A percentile compares a stretch with the other conserved stretches of the same genome.
Evolutionary conservation across 2,113 vertebrate genomes (phyloP).

Genomic region (Anarhynchus alexandrinus): DNA sequence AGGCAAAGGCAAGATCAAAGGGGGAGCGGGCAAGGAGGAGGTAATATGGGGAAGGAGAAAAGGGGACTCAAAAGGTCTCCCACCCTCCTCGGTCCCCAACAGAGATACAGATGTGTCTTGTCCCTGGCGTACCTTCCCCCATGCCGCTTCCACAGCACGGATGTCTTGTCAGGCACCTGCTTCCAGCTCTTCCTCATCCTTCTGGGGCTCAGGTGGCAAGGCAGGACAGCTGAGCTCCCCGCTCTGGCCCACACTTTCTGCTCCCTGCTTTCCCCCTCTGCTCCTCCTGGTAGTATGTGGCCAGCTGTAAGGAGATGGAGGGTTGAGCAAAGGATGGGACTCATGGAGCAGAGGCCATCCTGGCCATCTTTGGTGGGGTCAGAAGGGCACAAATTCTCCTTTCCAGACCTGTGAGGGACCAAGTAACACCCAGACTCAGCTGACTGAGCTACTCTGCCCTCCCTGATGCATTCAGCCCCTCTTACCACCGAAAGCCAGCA

Average conservation of each 20-base stretch:
- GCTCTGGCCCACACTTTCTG: slow-evolving; percentile 68
- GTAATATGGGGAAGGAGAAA: not conserved
- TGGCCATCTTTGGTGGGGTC: not conserved
- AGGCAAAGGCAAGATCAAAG: not conserved
- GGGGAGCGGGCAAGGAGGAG: not conserved
- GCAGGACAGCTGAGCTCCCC: slow-evolving; percentile 55
- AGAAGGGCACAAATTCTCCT: not conserved
- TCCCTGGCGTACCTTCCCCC: slow-evolving; percentile 1
- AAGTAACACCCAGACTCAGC: not conserved
- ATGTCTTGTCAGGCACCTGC: not conserved
- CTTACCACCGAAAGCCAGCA: slow-evolving; percentile 35
- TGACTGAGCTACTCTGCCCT: not conserved
- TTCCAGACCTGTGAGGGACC: not conserved
- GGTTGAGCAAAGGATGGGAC: not conserved
- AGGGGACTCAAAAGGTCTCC: not conserved
- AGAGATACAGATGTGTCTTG: not conserved
- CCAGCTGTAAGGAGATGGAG: not conserved
- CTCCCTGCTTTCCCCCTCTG: not conserved
- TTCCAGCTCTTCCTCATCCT: not conserved
- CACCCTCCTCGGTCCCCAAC: not conserved
- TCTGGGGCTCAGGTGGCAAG: slow-evolving; percentile 40
- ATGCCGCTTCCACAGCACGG: slow-evolving; percentile 15
- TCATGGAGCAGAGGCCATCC: not conserved
- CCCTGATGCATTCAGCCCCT: not conserved
- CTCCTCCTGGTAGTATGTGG: not conserved